A percentile compares a stretch with the other conserved stretches of the same genome.
phyloP scores from a whole-genome alignment of 2,888 invertebrate genomes.

The Caenorhabditis sp. region DNA sequence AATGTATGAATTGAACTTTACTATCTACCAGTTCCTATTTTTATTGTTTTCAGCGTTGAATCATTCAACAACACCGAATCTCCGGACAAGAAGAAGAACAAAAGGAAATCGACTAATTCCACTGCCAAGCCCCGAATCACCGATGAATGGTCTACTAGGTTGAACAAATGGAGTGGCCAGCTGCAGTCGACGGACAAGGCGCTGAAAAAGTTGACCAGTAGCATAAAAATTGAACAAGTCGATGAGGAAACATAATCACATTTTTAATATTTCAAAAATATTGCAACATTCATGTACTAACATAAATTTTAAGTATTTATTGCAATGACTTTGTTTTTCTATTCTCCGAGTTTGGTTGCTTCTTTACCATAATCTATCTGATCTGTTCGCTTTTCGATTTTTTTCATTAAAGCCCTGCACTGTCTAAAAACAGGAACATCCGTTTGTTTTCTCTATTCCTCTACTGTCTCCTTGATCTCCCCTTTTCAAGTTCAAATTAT shows the following conservation, averaged over 20 bases:
- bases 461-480: not conserved
- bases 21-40: too few relatives aligned
- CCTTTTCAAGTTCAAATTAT: constrained; percentile 35
- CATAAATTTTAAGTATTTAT: constrained; percentile 2
- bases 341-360: not conserved
- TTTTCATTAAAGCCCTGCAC: too few relatives aligned
- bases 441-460: not conserved
- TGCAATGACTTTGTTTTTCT: too few relatives aligned
- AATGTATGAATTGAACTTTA: not conserved
- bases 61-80: constrained; percentile 17
- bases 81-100: constrained; percentile 13
- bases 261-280: constrained; percentile 4
- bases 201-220: constrained; percentile 34
- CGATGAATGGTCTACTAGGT: constrained; percentile 26
- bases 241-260: too few relatives aligned
- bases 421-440: constrained; percentile 6
- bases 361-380: not conserved
- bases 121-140: constrained; percentile 23
- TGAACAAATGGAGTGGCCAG: constrained; percentile 18
- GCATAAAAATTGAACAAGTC: constrained; percentile 35
- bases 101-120: not conserved
- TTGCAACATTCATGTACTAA: not conserved
- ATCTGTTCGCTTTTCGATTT: not conserved
- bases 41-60: not conserved
- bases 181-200: constrained; percentile 38